These are phyloP conservation scores for Rhimphoctona megacephalus DNA, from an alignment of 2,888 invertebrate genomes.

Conservation along the genomic window DNA sequence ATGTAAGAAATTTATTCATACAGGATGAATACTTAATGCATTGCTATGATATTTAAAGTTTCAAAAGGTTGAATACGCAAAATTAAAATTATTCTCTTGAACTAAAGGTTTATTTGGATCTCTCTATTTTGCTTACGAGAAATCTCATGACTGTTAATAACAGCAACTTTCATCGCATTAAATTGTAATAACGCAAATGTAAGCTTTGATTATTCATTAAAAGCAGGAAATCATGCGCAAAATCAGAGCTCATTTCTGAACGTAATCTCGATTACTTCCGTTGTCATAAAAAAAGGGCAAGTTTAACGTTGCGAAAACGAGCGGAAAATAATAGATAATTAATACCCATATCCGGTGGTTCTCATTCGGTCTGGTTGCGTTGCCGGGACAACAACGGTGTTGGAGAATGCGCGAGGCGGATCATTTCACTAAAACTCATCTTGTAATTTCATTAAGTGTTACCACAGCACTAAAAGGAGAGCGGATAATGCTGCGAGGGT, in stretches of 20 bases:
- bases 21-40: background rate
- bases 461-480: conserved; percentile 66
- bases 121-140: background rate
- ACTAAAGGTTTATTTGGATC: background rate
- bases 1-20: background rate
- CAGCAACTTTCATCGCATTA: background rate
- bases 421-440: conserved; percentile 71
- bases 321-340: conserved; percentile 68
- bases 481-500: conserved; percentile 67
- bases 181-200: background rate
- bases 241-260: conserved; percentile 15
- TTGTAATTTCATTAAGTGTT: conserved; percentile 71
- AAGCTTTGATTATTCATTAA: conserved; percentile 20
- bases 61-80: background rate
- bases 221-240: conserved; percentile 5
- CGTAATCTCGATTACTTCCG: conserved; percentile 8
- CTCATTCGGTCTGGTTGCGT: conserved; percentile 31
- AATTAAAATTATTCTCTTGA: background rate
- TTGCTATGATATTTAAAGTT: background rate
- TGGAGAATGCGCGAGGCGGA: conserved; percentile 51
- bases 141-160: background rate
- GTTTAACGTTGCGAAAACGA: conserved; percentile 45
- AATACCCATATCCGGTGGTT: conserved; percentile 60
- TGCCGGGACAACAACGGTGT: conserved; percentile 37
- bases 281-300: background rate